Conservation (phyloP, 2,113 vertebrate species). For the Mormyrus iriodes region DNA sequence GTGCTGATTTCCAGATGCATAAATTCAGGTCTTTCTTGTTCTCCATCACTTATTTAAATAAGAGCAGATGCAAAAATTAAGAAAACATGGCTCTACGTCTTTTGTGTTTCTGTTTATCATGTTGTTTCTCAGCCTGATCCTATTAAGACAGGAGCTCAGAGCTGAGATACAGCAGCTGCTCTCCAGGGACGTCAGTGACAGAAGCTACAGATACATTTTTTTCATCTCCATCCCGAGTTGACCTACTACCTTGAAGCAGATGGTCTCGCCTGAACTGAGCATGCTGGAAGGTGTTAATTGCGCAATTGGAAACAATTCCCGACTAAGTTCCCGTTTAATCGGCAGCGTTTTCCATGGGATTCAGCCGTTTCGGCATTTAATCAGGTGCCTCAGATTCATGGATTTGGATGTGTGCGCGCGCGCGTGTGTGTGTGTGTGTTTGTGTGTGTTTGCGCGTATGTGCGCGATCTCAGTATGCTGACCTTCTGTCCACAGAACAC, state of each 20-base stretch:
- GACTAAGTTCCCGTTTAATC: background rate
- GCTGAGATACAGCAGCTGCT: background rate
- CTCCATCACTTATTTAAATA: background rate
- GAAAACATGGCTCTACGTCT: background rate
- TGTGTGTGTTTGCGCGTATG: background rate
- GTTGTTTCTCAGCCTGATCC: background rate
- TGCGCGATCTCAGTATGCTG: too few relatives aligned
- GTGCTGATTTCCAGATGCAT: background rate
- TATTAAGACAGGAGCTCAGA: background rate
- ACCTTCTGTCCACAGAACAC: background rate
- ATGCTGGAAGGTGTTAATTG: background rate
- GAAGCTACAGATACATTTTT: background rate
- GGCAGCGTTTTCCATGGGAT: background rate
- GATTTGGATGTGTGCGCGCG: too few relatives aligned
- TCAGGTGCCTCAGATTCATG: too few relatives aligned
- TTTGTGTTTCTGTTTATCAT: too few relatives aligned
- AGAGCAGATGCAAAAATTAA: background rate
- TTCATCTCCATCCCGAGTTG: background rate
- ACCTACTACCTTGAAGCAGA: constrained; percentile 4
- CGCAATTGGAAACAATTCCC: background rate
- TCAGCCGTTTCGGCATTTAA: background rate
- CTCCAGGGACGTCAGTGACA: background rate
- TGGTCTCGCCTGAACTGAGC: background rate
- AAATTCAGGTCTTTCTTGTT: background rate
- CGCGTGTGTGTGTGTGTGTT: too few relatives aligned